Evolutionary conservation across 2,113 vertebrate species (phyloP).

Genomic region (Pelusios castaneus): DNA sequence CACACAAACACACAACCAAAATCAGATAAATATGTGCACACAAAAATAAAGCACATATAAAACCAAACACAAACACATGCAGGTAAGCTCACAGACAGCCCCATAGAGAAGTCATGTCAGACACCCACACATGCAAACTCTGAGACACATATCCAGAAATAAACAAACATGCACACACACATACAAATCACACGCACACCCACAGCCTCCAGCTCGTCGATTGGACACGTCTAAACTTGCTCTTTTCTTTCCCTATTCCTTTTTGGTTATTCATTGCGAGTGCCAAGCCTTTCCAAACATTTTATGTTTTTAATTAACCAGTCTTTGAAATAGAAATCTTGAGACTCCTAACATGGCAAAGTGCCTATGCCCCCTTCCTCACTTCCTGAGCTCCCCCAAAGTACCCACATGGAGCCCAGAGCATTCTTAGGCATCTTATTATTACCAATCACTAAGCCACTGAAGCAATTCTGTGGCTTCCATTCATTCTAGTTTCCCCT

Average conservation of each 20-base stretch:
- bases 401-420: background rate
- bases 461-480: background rate
- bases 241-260: fast-evolving
- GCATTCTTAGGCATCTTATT: background rate
- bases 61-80: background rate
- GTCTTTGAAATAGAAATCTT: background rate
- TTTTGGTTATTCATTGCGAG: background rate
- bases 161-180: background rate
- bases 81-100: background rate
- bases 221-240: background rate
- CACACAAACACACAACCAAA: background rate
- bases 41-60: background rate
- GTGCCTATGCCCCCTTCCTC: fast-evolving
- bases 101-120: background rate
- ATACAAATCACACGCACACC: fast-evolving
- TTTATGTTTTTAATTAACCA: background rate
- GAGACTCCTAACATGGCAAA: fast-evolving
- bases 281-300: background rate
- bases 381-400: background rate
- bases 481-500: background rate
- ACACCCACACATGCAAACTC: background rate
- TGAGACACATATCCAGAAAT: background rate
- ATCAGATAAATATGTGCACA: fast-evolving
- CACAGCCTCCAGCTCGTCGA: fast-evolving
- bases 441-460: background rate